Evolutionary conservation across 2,113 vertebrate genomes (phyloP).

Genomic region (Grallaria varia): DNA sequence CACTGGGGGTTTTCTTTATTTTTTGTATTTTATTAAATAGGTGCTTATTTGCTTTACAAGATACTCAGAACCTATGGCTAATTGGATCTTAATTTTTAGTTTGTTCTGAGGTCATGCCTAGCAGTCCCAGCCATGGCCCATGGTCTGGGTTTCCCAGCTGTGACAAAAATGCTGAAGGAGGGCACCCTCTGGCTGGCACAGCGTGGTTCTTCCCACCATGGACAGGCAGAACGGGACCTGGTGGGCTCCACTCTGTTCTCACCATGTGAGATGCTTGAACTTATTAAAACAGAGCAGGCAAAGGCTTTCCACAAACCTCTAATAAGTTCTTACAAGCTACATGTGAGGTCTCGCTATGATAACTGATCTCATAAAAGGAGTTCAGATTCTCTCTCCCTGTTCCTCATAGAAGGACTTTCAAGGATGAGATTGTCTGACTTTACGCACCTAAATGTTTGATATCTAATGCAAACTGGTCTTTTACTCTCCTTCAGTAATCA

Average conservation of each 20-base stretch:
- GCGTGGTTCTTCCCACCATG: accelerated
- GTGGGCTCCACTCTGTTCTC: neutral
- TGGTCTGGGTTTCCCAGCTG: neutral
- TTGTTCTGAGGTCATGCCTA: neutral
- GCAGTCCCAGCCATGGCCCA: neutral
- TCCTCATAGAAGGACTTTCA: neutral
- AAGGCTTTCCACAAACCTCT: neutral
- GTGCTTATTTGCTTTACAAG: neutral
- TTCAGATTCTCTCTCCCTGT: neutral
- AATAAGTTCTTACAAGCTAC: accelerated
- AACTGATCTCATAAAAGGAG: neutral
- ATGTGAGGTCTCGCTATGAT: neutral
- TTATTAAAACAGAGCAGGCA: neutral
- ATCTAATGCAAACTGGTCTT: neutral
- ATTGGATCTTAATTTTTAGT: neutral
- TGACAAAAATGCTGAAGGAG: neutral
- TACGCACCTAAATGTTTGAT: neutral
- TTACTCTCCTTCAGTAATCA: neutral
- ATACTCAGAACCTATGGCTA: neutral
- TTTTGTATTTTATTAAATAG: neutral
- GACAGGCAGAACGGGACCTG: neutral
- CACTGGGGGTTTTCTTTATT: neutral
- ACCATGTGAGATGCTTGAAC: accelerated
- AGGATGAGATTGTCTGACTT: neutral
- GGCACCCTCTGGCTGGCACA: neutral